These are phyloP conservation scores for Coecobrya sp. DNA, from an alignment of 2,888 invertebrate genomes.

Conservation along the genomic window DNA sequence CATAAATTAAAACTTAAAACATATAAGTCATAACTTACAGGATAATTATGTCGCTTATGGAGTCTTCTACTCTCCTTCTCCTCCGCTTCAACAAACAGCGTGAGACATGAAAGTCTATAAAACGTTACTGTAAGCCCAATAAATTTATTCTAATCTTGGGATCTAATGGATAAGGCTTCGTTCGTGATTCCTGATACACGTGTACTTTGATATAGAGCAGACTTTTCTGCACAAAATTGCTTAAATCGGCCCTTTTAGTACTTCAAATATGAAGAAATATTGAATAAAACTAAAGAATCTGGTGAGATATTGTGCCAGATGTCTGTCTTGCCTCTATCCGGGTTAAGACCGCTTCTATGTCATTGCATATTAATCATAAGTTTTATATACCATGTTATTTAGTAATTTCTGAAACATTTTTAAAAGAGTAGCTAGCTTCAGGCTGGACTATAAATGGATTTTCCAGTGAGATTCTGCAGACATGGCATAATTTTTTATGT, in stretches of 20 bases:
- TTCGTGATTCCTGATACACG: not conserved
- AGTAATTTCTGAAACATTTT: not conserved
- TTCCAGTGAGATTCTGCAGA: constrained; percentile 2
- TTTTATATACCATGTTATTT: no score
- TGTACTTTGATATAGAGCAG: not conserved
- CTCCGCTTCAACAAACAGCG: not conserved
- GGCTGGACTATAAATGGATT: constrained; percentile 9
- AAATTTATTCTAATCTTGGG: not conserved
- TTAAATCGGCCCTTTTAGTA: not conserved
- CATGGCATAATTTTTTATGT: not conserved
- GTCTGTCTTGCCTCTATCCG: not conserved
- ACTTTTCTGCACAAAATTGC: not conserved
- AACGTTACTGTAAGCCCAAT: not conserved
- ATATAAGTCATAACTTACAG: not conserved
- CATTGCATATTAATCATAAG: no score
- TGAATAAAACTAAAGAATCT: not conserved
- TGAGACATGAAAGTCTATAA: constrained; percentile 1
- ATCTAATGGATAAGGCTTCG: not conserved
- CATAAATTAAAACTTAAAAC: not conserved
- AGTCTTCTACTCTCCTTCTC: not conserved
- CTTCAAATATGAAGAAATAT: not conserved
- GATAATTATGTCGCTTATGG: not conserved
- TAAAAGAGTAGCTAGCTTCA: not conserved
- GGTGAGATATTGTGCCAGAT: not conserved
- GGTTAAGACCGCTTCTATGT: no score